Percentiles rank a stretch among this genome's conserved stretches.
These are phyloP conservation scores for Phaedon cochleariae DNA, from an alignment of 2,888 invertebrate species.

Conservation along the genomic window DNA sequence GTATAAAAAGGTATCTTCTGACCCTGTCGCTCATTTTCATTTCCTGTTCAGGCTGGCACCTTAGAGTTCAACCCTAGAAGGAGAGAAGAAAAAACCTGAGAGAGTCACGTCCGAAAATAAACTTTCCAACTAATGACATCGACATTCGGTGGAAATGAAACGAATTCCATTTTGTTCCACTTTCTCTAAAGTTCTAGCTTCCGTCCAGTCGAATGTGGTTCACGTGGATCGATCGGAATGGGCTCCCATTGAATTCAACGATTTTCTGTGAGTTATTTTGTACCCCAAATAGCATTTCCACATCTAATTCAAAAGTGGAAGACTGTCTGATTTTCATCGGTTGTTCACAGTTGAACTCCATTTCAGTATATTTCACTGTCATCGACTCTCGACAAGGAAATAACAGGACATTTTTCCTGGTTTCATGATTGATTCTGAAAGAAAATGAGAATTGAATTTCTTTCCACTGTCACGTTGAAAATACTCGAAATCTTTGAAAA, in stretches of 20 bases:
- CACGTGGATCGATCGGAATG: neutral
- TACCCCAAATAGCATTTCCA: neutral
- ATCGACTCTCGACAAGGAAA: no score
- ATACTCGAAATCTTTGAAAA: no score
- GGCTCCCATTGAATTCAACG: neutral
- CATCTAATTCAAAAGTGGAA: no score
- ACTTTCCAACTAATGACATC: slow-evolving; percentile 1
- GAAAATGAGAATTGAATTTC: no score
- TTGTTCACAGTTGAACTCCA: no score
- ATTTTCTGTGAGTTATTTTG: neutral
- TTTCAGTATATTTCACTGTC: no score
- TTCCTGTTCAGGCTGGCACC: neutral
- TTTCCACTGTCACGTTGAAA: no score
- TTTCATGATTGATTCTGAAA: no score
- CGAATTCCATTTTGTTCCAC: neutral
- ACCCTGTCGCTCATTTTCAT: neutral
- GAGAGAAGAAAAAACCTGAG: neutral
- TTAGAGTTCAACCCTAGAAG: neutral
- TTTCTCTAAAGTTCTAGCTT: neutral
- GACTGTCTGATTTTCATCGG: no score
- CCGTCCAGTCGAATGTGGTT: neutral
- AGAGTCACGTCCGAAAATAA: slow-evolving; percentile 2
- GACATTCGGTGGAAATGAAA: neutral
- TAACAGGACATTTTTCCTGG: no score
- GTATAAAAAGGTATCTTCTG: neutral